phyloP scores from a whole-genome alignment of 1,140 invertebrate species.

The Saccostrea echinata region DNA sequence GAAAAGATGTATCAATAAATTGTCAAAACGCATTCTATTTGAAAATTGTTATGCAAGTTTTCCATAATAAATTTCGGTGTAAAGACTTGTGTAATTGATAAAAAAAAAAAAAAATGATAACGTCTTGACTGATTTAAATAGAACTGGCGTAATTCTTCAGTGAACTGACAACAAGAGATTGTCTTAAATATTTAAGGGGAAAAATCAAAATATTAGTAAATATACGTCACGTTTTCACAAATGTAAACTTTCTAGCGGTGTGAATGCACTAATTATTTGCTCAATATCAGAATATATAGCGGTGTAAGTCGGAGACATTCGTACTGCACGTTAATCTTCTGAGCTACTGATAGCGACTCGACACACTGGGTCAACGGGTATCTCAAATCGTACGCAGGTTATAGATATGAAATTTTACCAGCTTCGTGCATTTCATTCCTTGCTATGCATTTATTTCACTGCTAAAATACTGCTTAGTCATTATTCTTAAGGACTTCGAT shows the following conservation, averaged over 20 bases:
- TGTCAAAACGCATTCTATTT: no score
- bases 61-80: no score
- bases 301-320: constrained; percentile 32
- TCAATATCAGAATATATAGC: background rate
- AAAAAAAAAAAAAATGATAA: no score
- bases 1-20: no score
- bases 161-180: no score
- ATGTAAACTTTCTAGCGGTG: constrained; percentile 5
- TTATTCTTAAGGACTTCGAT: background rate
- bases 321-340: constrained; percentile 12
- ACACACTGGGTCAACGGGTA: constrained; percentile 23
- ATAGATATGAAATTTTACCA: background rate
- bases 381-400: background rate
- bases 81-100: no score
- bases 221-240: background rate
- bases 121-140: no score
- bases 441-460: background rate
- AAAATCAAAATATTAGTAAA: constrained; percentile 14
- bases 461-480: constrained; percentile 10
- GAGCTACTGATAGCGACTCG: background rate
- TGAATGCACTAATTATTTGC: constrained; percentile 9
- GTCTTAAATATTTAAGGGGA: no score
- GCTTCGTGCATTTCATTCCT: background rate
- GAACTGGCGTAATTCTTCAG: no score
- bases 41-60: no score